Percentiles rank a stretch among this genome's conserved stretches.
These are phyloP conservation scores for Penaeus indicus DNA, from an alignment of 1,140 invertebrate genomes.

Conservation along the genomic window DNA sequence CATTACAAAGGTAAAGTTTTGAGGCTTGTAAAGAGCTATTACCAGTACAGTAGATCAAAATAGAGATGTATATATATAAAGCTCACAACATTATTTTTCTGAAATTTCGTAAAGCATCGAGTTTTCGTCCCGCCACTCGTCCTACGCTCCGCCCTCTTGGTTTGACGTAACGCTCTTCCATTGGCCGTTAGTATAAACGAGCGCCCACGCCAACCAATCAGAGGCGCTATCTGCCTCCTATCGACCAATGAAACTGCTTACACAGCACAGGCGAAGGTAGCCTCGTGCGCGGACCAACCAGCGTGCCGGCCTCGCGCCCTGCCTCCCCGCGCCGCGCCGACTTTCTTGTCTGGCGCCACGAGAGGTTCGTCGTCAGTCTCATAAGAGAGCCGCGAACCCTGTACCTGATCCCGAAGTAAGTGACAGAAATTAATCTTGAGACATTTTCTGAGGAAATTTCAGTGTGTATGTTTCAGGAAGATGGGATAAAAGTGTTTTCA, in stretches of 20 bases:
- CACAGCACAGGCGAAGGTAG: slow-evolving; percentile 17
- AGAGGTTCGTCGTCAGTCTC: slow-evolving; percentile 21
- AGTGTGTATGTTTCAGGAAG: too few species aligned
- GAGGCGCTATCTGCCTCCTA: slow-evolving; percentile 2
- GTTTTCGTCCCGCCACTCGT: slow-evolving; percentile 12
- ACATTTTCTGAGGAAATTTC: too few species aligned
- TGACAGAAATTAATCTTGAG: neutral
- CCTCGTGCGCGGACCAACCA: slow-evolving; percentile 23
- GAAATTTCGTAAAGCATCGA: neutral
- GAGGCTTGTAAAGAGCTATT: too few species aligned
- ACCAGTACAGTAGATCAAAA: too few species aligned
- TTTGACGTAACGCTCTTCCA: slow-evolving; percentile 17
- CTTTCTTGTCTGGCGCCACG: slow-evolving; percentile 23
- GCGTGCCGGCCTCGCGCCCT: neutral
- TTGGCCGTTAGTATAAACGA: neutral
- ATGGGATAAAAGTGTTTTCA: too few species aligned
- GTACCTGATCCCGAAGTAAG: slow-evolving; percentile 17
- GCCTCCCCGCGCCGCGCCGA: slow-evolving; percentile 1
- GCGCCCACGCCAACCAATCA: slow-evolving; percentile 35
- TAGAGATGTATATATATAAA: neutral
- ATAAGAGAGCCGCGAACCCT: neutral
- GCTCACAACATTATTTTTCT: slow-evolving; percentile 32
- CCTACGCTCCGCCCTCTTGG: slow-evolving; percentile 7
- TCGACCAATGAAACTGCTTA: slow-evolving; percentile 28
- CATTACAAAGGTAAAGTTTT: too few species aligned